These are phyloP conservation scores for Phthorimaea operculella DNA, from an alignment of 1,140 invertebrate genomes.

Conservation along the genomic window DNA sequence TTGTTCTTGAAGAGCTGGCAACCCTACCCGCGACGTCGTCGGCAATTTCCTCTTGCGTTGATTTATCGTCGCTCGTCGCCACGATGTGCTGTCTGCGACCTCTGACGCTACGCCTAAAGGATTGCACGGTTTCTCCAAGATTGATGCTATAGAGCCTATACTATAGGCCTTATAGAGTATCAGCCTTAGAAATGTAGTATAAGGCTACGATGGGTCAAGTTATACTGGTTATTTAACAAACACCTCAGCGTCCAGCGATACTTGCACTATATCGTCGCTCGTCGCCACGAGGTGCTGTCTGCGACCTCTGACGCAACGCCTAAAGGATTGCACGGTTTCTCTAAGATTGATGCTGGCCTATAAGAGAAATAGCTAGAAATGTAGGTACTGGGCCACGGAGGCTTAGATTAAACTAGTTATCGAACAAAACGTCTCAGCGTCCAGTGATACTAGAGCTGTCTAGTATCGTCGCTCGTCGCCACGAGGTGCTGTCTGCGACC, in stretches of 20 bases:
- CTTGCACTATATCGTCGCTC: conserved; percentile 71
- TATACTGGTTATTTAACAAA: no score
- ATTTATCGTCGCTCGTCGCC: conserved; percentile 70
- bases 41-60: conserved; percentile 68
- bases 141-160: no score
- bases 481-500: conserved; percentile 38
- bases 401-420: no score
- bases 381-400: no score
- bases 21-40: conserved; percentile 30
- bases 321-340: conserved; percentile 43
- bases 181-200: no score
- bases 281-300: conserved; percentile 41
- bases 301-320: conserved; percentile 33
- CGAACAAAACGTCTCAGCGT: no score
- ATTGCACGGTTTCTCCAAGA: conserved; percentile 25
- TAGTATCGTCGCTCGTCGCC: conserved; percentile 69
- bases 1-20: no score
- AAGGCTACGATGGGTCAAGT: no score
- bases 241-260: no score
- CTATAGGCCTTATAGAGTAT: no score
- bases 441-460: no score
- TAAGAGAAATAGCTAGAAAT: no score
- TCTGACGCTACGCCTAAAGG: conserved; percentile 42
- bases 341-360: conserved; percentile 1
- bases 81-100: conserved; percentile 38